phyloP scores from a whole-genome alignment of 1,140 invertebrate species.

The Cydia fagiglandana region DNA sequence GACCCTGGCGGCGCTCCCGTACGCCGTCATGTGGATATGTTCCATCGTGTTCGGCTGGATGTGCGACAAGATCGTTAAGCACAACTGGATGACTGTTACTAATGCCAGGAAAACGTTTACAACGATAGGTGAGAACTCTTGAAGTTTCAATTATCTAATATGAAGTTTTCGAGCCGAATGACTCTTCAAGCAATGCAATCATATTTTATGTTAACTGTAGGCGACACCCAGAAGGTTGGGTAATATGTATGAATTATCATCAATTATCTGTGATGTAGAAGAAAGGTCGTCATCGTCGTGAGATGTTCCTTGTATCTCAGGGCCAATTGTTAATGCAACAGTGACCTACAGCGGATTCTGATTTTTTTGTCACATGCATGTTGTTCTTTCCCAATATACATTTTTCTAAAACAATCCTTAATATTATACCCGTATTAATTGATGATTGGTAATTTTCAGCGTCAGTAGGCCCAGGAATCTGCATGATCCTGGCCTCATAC shows the following conservation, averaged over 20 bases:
- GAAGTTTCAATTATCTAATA: neutral
- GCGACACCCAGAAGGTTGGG: too few species aligned
- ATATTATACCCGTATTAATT: conserved; percentile 29
- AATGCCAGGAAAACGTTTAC: conserved; percentile 83
- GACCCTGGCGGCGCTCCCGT: conserved; percentile 81
- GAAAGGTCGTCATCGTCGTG: too few species aligned
- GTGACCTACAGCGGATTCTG: too few species aligned
- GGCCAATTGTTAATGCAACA: too few species aligned
- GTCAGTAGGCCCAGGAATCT: conserved; percentile 79
- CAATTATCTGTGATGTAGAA: too few species aligned
- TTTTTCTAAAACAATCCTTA: neutral
- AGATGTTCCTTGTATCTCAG: too few species aligned
- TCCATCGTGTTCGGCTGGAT: conserved; percentile 80
- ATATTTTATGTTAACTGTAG: too few species aligned
- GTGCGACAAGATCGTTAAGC: conserved; percentile 81
- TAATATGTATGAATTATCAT: too few species aligned
- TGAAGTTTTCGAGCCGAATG: too few species aligned
- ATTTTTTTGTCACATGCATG: too few species aligned
- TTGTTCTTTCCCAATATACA: neutral
- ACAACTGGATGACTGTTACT: conserved; percentile 76
- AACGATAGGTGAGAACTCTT: conserved; percentile 79
- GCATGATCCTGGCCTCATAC: conserved; percentile 82
- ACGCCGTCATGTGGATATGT: conserved; percentile 83
- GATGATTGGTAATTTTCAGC: conserved; percentile 54
- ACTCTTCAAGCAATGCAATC: too few species aligned